Conservation (phyloP, 1,140 invertebrate species). For the Aphelenchoides fujianensis region DNA sequence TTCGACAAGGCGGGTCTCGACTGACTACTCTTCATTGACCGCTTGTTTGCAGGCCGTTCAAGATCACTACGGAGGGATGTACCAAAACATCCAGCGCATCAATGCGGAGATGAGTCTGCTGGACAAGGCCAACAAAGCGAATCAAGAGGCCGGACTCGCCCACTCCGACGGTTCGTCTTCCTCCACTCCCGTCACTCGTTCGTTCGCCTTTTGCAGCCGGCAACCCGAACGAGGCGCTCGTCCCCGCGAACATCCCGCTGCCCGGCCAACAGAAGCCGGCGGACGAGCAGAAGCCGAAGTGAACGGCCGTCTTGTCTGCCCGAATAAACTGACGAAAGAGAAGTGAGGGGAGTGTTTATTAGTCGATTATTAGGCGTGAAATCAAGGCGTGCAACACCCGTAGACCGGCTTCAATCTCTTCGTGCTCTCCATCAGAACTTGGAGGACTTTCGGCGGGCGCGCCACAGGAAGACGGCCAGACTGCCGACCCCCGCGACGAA, state of each 20-base stretch:
- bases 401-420: not conserved
- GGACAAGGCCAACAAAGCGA: conserved; percentile 25
- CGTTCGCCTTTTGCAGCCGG: not conserved
- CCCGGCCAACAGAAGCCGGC: not conserved
- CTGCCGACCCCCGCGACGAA: not conserved
- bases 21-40: not conserved
- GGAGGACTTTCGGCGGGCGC: not conserved
- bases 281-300: too few species aligned
- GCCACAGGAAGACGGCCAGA: not conserved
- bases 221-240: conserved; percentile 7
- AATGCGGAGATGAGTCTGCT: conserved; percentile 21
- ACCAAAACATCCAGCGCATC: conserved; percentile 27
- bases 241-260: conserved; percentile 25
- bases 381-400: too few species aligned
- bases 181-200: too few species aligned
- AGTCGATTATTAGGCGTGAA: too few species aligned
- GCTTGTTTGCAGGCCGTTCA: conserved; percentile 20
- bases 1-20: conserved; percentile 15
- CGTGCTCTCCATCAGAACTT: not conserved
- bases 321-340: too few species aligned
- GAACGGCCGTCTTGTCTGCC: too few species aligned
- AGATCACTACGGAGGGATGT: conserved; percentile 27
- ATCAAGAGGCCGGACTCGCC: conserved; percentile 9
- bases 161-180: conserved; percentile 2
- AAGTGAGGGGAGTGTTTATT: too few species aligned